These are phyloP conservation scores for Argentina silus DNA, from an alignment of 2,797 vertebrate genomes.

Conservation along the genomic window DNA sequence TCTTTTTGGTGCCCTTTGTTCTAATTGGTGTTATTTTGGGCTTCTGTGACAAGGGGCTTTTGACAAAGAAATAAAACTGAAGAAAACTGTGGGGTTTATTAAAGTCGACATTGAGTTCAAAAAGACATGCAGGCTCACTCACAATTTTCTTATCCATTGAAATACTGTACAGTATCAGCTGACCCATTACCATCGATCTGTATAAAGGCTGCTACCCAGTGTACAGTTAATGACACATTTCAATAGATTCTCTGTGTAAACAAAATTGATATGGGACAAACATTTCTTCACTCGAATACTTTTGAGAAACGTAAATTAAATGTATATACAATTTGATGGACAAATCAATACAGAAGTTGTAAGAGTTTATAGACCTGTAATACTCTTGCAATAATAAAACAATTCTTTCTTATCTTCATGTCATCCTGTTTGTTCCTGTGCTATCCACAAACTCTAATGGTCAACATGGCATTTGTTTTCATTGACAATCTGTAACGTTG, in stretches of 20 bases:
- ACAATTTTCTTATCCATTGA: no score
- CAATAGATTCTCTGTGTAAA: not conserved
- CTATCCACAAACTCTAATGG: no score
- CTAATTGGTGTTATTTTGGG: not conserved
- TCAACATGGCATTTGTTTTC: not conserved
- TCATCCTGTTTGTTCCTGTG: no score
- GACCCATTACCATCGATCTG: no score
- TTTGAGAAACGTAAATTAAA: not conserved
- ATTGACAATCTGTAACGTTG: not conserved
- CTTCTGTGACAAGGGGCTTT: not conserved
- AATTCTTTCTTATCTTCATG: no score
- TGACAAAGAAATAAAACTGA: not conserved
- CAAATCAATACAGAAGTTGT: not conserved
- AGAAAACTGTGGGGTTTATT: not conserved
- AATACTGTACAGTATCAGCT: no score
- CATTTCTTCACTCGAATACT: not conserved
- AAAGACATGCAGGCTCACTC: no score
- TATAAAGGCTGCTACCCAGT: no score
- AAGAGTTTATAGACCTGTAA: not conserved
- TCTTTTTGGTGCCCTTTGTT: not conserved
- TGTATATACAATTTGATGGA: not conserved
- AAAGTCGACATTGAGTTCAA: no score
- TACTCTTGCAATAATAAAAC: not conserved
- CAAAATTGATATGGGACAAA: no score
- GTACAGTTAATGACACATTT: no score